These are phyloP conservation scores for Argyrosomus japonicus DNA, from an alignment of 2,113 vertebrate species.

Conservation along the genomic window DNA sequence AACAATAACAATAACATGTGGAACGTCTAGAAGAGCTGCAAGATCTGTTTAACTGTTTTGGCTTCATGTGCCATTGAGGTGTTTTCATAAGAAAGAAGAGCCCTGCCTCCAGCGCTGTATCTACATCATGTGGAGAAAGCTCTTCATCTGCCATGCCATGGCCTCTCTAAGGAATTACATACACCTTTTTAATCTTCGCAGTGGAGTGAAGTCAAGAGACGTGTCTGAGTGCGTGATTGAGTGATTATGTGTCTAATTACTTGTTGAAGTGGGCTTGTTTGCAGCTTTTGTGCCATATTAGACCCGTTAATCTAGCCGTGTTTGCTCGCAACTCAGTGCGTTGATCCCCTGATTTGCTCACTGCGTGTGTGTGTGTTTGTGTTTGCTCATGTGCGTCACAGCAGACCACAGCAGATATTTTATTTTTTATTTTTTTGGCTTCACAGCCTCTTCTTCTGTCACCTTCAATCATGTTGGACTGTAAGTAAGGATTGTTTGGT, in stretches of 20 bases:
- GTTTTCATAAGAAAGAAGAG: no score
- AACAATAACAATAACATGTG: no score
- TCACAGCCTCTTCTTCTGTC: constrained; percentile 65
- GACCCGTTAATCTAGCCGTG: constrained; percentile 56
- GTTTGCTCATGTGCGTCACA: constrained; percentile 61
- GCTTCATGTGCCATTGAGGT: no score
- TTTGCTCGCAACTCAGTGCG: constrained; percentile 44
- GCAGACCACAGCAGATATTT: constrained; percentile 42
- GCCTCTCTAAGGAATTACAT: not conserved
- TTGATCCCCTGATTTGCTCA: constrained; percentile 47
- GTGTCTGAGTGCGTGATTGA: constrained; percentile 26
- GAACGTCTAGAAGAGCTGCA: no score
- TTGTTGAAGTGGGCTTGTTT: constrained; percentile 63
- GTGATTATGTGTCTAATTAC: constrained; percentile 68
- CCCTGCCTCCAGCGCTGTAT: no score
- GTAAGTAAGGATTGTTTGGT: constrained; percentile 58
- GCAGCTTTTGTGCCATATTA: constrained; percentile 59
- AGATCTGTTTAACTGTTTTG: no score
- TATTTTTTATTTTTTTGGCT: constrained; percentile 56
- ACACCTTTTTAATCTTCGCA: constrained; percentile 22
- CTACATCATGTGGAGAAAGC: not conserved
- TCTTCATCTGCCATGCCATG: not conserved
- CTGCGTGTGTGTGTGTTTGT: constrained; percentile 25
- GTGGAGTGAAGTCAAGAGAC: constrained; percentile 6
- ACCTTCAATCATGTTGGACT: constrained; percentile 70